These are phyloP conservation scores for Scomberomorus guttatus DNA, from an alignment of 2,797 vertebrate species.

Conservation along the genomic window DNA sequence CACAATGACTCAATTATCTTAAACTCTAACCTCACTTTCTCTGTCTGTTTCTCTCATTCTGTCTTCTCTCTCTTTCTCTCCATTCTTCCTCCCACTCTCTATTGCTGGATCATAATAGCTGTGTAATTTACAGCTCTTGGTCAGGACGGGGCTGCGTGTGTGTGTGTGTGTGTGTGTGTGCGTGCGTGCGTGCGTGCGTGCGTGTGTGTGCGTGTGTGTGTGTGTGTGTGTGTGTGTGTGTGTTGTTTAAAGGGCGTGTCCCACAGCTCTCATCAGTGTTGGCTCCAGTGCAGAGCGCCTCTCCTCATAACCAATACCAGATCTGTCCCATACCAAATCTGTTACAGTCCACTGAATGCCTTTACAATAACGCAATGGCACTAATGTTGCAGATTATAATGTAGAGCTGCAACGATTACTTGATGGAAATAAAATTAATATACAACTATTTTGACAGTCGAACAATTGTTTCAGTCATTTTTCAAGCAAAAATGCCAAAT, in stretches of 20 bases:
- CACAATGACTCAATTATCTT: conserved; percentile 51
- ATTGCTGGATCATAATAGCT: conserved; percentile 60
- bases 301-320: conserved; percentile 71
- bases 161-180: conserved; percentile 24
- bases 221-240: conserved; percentile 44
- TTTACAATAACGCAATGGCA: conserved; percentile 43
- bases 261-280: conserved; percentile 69
- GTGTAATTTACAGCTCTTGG: conserved; percentile 74
- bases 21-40: conserved; percentile 28
- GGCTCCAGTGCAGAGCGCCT: conserved; percentile 57
- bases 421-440: too few relatives aligned
- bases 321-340: conserved; percentile 67
- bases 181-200: conserved; percentile 51
- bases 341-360: conserved; percentile 58
- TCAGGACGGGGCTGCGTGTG: conserved; percentile 53
- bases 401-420: not conserved
- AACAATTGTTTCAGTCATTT: too few relatives aligned
- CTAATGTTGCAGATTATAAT: conserved; percentile 22
- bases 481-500: too few relatives aligned
- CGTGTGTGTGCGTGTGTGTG: conserved; percentile 29
- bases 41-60: conserved; percentile 53
- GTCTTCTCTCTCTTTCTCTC: conserved; percentile 1
- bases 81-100: conserved; percentile 26
- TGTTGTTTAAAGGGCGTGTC: conserved; percentile 73
- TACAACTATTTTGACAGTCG: too few relatives aligned